Conservation (phyloP, 2,113 vertebrate genomes). For the Ceyx cyanopectus region DNA sequence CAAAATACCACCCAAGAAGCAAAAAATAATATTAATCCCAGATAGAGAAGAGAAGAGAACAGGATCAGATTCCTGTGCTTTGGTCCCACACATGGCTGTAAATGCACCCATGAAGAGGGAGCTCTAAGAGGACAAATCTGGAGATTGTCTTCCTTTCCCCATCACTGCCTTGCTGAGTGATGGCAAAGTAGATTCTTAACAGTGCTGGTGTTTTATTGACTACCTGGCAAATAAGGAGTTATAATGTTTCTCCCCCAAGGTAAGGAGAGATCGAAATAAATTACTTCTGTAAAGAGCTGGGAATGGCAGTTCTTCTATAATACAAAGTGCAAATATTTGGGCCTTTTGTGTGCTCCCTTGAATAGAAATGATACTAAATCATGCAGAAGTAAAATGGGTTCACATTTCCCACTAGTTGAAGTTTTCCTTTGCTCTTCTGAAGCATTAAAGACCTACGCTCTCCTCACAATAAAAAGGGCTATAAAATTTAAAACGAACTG, state of each 20-base stretch:
- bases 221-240: background rate
- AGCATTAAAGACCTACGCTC: background rate
- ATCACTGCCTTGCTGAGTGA: background rate
- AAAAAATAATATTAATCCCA: background rate
- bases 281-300: slow-evolving; percentile 3
- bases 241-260: slow-evolving; percentile 9
- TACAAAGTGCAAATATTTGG: slow-evolving; percentile 63
- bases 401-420: background rate
- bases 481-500: background rate
- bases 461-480: background rate
- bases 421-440: slow-evolving; percentile 40
- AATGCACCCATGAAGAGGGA: background rate
- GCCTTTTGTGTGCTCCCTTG: background rate
- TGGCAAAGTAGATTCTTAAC: background rate
- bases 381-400: slow-evolving; percentile 11
- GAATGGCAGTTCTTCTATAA: slow-evolving; percentile 35
- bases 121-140: background rate
- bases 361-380: slow-evolving; percentile 54
- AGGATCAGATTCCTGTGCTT: background rate
- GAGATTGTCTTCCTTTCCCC: background rate
- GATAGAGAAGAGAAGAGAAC: background rate
- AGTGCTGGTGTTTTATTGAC: background rate
- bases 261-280: slow-evolving; percentile 41
- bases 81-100: accelerated
- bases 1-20: background rate